Percentiles rank a stretch among this genome's conserved stretches.
Conservation (phyloP, 2,888 invertebrate genomes). For the Chrysodeixis includens region DNA sequence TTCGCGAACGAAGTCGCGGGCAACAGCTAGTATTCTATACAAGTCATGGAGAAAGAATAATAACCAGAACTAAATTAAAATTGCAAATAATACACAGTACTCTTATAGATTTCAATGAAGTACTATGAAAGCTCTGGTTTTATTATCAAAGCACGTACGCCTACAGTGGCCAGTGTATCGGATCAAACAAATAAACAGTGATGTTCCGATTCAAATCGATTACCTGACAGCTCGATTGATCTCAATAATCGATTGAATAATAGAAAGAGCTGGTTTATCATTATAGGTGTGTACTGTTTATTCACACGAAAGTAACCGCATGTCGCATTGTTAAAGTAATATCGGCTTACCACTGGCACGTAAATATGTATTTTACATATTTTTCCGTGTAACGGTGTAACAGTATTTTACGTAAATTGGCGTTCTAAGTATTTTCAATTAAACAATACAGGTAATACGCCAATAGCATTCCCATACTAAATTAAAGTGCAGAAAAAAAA, state of each 20-base stretch:
- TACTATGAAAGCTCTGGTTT: constrained; percentile 25
- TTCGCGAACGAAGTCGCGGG: too few relatives aligned
- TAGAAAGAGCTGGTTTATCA: constrained; percentile 14
- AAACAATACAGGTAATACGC: too few relatives aligned
- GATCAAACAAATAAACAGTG: constrained; percentile 10
- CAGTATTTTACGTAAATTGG: too few relatives aligned
- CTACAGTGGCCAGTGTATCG: constrained; percentile 19
- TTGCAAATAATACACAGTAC: constrained; percentile 8
- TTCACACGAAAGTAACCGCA: too few relatives aligned
- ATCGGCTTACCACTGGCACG: too few relatives aligned
- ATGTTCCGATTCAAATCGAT: constrained; percentile 31
- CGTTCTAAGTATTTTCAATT: too few relatives aligned
- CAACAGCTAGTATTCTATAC: background rate
- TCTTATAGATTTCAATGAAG: constrained; percentile 28
- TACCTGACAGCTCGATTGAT: constrained; percentile 27
- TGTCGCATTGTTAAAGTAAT: too few relatives aligned
- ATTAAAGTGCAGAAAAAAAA: too few relatives aligned
- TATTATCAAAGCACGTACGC: constrained; percentile 40
- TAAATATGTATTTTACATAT: too few relatives aligned
- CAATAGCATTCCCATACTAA: too few relatives aligned
- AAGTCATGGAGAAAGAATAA: background rate
- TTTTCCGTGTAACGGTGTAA: too few relatives aligned
- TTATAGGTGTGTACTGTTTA: too few relatives aligned
- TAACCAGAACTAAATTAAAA: background rate
- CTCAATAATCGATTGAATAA: constrained; percentile 32